Evolutionary conservation across 1,140 invertebrate genomes (phyloP), one percentile per base, ranked within the genome.

Genomic region (Orchestia grillus): DNA sequence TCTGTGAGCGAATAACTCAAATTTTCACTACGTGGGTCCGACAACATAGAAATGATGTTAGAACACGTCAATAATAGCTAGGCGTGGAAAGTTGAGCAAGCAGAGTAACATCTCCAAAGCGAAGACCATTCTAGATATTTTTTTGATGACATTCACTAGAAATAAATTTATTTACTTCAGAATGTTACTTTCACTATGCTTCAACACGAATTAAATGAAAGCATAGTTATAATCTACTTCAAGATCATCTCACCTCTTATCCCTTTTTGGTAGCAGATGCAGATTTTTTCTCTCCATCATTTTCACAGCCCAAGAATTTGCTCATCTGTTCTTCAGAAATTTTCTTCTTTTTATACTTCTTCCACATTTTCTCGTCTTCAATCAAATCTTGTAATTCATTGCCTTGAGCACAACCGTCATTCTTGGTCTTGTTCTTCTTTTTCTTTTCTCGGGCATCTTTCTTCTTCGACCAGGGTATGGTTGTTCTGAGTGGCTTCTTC

Each of bases 271-370:
- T 15, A 15, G 62, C 15, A 77, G 62, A 77, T 77, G 62, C 15
- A 28, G 15, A 44, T 36, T 45, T 36, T 77, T 57, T 57, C 36
- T 36, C 96, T 36, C 87, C 96, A 16, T 96, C 96, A n/a, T 43
- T 62, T 23, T 96, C 96, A 95, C 96, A 96, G n/a, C 96, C 96
- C 94, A 97, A 96, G 47, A 96, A 91, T n/a, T 96, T 96, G 43
- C 95, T 94, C 95, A 97, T 96, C 4, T 96, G 90, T n/a, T 92
- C 95, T n/a, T 95, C 57, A 28, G 96, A 96, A 96, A 98, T 97
- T 97, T 99, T 99, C 97, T 98, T 98, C 97, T 98, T 99, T 97
- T 99, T 99, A 0, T 99, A 97, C 97, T 99, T 99, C 97, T 99
- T 99, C 42, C 99, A 98, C 57, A 99, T 97, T 0, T 98, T 98